These are phyloP conservation scores for Trichosurus vulpecula DNA, from an alignment of 2,797 vertebrate species.

Conservation along the genomic window DNA sequence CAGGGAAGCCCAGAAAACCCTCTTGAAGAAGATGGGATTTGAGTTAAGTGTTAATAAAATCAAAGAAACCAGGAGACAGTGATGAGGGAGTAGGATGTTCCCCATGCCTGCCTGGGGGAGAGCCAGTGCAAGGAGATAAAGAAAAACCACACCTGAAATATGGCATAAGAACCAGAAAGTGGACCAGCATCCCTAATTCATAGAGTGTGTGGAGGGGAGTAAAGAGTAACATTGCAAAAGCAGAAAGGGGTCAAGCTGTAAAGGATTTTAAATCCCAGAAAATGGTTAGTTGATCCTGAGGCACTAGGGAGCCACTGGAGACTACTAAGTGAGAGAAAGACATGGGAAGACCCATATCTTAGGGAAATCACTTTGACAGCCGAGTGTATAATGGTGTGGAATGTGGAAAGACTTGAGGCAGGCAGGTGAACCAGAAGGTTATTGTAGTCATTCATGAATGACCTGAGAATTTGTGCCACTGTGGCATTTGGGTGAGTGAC, in stretches of 20 bases:
- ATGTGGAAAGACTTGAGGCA: neutral
- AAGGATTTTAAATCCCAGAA: neutral
- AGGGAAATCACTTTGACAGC: neutral
- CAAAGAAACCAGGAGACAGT: neutral
- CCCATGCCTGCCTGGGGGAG: neutral
- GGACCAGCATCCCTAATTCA: neutral
- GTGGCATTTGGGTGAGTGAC: neutral
- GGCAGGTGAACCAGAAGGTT: neutral
- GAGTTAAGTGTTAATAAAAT: neutral
- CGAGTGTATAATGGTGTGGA: neutral
- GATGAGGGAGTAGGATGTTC: neutral
- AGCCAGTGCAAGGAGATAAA: neutral
- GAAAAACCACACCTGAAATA: neutral
- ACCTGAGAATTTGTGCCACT: neutral
- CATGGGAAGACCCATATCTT: neutral
- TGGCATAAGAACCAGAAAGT: neutral
- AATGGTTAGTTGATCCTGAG: neutral
- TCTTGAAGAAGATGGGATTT: neutral
- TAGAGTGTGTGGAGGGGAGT: neutral
- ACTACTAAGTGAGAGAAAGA: neutral
- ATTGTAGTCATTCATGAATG: neutral
- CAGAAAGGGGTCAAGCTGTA: neutral
- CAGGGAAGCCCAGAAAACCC: neutral
- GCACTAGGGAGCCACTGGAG: neutral
- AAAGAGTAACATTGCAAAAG: neutral